Evolutionary conservation across 2,113 vertebrate genomes (phyloP), one percentile per base, ranked within the genome.

Genomic region (Nibea albiflora): DNA sequence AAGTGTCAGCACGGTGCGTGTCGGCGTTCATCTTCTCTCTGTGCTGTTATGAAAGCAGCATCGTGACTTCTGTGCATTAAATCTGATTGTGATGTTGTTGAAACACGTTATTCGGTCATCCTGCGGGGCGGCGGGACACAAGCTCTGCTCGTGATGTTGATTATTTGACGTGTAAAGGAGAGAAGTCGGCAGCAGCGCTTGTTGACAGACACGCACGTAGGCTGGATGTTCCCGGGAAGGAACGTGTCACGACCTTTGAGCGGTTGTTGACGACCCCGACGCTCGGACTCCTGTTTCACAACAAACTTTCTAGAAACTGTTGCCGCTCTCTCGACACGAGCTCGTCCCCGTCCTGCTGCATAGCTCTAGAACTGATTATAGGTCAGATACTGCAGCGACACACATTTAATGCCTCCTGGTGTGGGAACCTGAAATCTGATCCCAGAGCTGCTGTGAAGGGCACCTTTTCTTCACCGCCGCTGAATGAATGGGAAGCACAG

Each of bases 351-450:
- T 42, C 50, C 77, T 15, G 39, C 6, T 39, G 35, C 35, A 1
- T 1, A 0, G n/a, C 53, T 1, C 47, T 24, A 35, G 31, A 65
- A 19, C 68, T 64, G 89, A 67, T 77, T 17, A 7, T 17, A 44
- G 79, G 85, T 87, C 82, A 81, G 69, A 28, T 35, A 10, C 69
- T 10, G 52, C 1, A 9, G 47, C 4, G 46, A 1, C 12, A 0
- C 19, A 3, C 1, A 70, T 68, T 50, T 31, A n/a, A 52, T 0
- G 15, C 0, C 47, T 42, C 10, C 47, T 44, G 49, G 4, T 61
- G 71, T 74, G 84, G 49, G 49, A 77, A 66, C 69, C 66, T 75
- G 86, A 81, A 85, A 88, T 60, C 66, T 67, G 88, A 92, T 76
- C 81, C 0, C 46, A 19, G 81, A 0, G 68, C 82, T 24, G 68